Percentiles rank a stretch among this genome's conserved stretches.
These are phyloP conservation scores for Anas platyrhynchos DNA, from an alignment of 2,113 vertebrate genomes.

Conservation along the genomic window DNA sequence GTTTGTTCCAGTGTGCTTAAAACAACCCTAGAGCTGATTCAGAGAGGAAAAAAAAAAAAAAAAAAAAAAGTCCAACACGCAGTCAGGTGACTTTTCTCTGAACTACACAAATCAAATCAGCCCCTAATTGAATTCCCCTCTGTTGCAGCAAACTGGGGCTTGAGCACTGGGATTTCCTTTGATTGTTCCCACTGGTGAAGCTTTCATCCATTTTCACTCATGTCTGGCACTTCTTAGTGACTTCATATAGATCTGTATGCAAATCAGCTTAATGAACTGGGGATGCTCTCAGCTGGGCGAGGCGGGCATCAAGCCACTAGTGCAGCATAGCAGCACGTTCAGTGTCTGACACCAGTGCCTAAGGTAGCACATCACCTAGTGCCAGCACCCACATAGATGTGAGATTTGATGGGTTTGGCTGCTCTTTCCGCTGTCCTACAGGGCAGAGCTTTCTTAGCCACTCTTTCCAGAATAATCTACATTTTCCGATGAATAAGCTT, in stretches of 20 bases:
- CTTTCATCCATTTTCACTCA: not conserved
- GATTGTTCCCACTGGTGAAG: slow-evolving; percentile 4
- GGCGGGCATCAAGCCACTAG: not conserved
- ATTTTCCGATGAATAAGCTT: not conserved
- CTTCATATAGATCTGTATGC: not conserved
- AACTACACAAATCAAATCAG: not conserved
- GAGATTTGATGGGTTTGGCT: not conserved
- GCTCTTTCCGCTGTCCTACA: not conserved
- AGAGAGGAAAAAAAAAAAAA: not conserved
- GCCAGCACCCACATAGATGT: not conserved
- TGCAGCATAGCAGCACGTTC: fast-evolving
- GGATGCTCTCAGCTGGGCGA: not conserved
- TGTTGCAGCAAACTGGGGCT: slow-evolving; percentile 16
- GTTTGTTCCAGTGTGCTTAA: slow-evolving; percentile 12
- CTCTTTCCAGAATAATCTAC: not conserved
- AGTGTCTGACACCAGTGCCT: not conserved
- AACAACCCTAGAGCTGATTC: slow-evolving; percentile 3
- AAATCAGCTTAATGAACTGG: not conserved
- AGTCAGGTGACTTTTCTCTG: slow-evolving; percentile 3
- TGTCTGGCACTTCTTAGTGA: not conserved
- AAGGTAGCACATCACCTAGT: not conserved
- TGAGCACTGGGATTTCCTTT: slow-evolving; percentile 37
- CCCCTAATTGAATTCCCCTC: slow-evolving; percentile 47
- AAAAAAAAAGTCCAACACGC: not conserved
- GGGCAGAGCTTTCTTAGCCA: fast-evolving